Percentiles rank a stretch among this genome's conserved stretches.
These are phyloP conservation scores for Nyctibius bracteatus DNA, from an alignment of 2,113 vertebrate genomes.

Conservation along the genomic window DNA sequence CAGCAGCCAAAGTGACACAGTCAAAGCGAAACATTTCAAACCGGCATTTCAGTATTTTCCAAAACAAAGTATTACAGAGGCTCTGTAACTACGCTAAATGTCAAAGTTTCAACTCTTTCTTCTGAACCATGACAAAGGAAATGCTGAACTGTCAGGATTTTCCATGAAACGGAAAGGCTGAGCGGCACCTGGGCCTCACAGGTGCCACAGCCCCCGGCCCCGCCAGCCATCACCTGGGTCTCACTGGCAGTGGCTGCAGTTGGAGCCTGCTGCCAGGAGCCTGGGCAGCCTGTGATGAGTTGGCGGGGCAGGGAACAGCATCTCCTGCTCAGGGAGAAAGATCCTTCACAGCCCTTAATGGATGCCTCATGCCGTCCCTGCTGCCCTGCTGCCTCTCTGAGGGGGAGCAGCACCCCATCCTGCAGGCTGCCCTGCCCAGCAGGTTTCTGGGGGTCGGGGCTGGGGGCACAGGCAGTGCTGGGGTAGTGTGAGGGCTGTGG, in stretches of 20 bases:
- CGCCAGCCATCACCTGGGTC: rapidly evolving
- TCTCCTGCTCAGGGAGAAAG: background rate
- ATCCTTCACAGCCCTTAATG: background rate
- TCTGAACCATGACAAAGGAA: background rate
- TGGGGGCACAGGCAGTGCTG: background rate
- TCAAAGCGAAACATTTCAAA: conserved; percentile 4
- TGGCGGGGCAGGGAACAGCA: background rate
- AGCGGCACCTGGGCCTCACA: rapidly evolving
- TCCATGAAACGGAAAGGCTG: background rate
- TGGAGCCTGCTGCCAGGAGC: background rate
- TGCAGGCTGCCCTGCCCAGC: rapidly evolving
- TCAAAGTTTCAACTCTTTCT: background rate
- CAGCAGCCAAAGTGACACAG: background rate
- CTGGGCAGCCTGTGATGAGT: rapidly evolving
- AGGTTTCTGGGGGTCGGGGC: rapidly evolving
- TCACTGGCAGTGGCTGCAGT: background rate
- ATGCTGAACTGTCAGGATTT: background rate
- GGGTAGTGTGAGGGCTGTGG: rapidly evolving
- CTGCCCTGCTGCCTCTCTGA: background rate
- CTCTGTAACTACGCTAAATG: background rate
- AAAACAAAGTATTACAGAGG: background rate
- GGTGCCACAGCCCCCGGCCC: background rate
- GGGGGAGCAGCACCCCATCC: background rate
- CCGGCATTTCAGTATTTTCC: background rate
- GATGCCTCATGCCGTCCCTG: background rate